Base-by-base conservation (phyloP, 2,797 vertebrate genomes). In the Psittacula derbiana region DNA sequence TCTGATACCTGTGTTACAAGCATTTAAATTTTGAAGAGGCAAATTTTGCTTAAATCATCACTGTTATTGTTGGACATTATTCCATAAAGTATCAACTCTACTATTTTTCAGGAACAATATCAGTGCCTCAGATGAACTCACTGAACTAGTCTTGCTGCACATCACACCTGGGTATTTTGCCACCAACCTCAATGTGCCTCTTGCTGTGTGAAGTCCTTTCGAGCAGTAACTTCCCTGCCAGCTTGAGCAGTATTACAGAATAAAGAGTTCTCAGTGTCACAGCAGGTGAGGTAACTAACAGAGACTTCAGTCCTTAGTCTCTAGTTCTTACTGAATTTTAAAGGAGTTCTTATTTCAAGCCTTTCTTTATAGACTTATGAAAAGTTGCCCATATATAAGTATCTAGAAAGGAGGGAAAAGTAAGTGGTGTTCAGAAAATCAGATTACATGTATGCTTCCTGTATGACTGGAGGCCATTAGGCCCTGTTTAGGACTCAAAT, bases 181-280 rank as follows among this genome's bases (percentile, higher is more conserved):
- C 83, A 91, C 94, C 92, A 92, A 87, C 71, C 83, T 95, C 86
- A 89, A 57, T 80, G 55, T 80, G 40, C 47, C 40, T 81, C 90
- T 97, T 93, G 83, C 95, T 95, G 92, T 64, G 88, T 88, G 74
- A 95, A 95, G 83, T 91, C 92, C 80, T 97, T 96, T 95, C 5
- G 47, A 95, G 78, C 55, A 89, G 66, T 66, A 92, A 86, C 92
- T 90, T 71, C 62, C 83, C 80, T 67, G 80, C 83, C 83, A 95
- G 84, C 52, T 82, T 86, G 71, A 92, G 86, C 73, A 85, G 40
- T 85, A 84, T 64, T 87, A 76, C n/a, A 82, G 93, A 95, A 80
- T 69, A 94, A 72, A 96, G 92, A 92, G 64, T 76, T 93, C 85
- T 88, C 55, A 55, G 67, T 91, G 94, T 87, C 92, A 90, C 88